These are phyloP conservation scores for Telenomus remus DNA, from an alignment of 1,140 invertebrate species.

Conservation along the genomic window DNA sequence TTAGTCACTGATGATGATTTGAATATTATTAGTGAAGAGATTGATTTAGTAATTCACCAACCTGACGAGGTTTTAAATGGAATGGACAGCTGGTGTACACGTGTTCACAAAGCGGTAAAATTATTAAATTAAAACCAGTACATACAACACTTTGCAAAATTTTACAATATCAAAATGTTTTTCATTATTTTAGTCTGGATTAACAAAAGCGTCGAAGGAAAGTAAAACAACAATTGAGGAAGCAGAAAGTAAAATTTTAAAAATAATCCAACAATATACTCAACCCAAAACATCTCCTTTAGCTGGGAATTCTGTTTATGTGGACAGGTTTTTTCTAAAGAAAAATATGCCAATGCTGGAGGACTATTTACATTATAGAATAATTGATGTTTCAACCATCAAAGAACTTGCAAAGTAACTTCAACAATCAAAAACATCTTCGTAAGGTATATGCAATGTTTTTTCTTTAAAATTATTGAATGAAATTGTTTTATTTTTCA, in stretches of 20 bases:
- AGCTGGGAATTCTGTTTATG: conserved; percentile 92
- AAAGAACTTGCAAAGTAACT: conserved; percentile 85
- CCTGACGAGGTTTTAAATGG: conserved; percentile 81
- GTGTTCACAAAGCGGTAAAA: conserved; percentile 82
- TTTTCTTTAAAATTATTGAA: too few species aligned
- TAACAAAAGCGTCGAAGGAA: conserved; percentile 81
- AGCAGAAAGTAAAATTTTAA: conserved; percentile 84
- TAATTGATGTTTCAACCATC: conserved; percentile 93
- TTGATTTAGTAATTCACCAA: conserved; percentile 89
- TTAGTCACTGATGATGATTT: conserved; percentile 89
- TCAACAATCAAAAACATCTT: too few species aligned
- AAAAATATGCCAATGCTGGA: conserved; percentile 86
- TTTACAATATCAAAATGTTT: conserved; percentile 9
- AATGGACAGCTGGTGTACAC: conserved; percentile 90
- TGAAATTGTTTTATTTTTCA: too few species aligned
- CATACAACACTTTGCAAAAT: conserved; percentile 35
- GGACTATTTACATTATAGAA: conserved; percentile 92
- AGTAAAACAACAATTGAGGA: conserved; percentile 81
- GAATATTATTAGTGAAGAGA: conserved; percentile 85
- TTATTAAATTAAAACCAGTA: conserved; percentile 31
- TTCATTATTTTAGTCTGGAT: conserved; percentile 79
- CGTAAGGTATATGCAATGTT: too few species aligned
- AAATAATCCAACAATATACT: conserved; percentile 84
- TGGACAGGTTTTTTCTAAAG: conserved; percentile 86
- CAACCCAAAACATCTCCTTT: conserved; percentile 80